Evolutionary conservation across 2,888 invertebrate species (phyloP), one percentile per base, ranked within the genome.

Genomic region (Dicyrtomina minuta): DNA sequence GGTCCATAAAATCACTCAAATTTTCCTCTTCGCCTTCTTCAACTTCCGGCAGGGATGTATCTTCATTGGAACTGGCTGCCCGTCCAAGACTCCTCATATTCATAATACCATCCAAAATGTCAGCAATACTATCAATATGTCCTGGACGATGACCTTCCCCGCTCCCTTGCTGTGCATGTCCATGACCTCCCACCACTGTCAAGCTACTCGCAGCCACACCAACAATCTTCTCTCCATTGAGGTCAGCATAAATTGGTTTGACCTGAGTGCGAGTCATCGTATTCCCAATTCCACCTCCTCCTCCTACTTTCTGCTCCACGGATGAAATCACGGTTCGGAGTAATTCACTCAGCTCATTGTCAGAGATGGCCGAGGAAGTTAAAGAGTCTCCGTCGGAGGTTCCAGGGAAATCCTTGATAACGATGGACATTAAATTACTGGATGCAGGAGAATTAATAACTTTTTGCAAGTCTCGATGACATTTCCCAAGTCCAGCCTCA

Each of bases 401-500:
- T 6, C 43, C 55, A 13, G 59, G 68, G 61, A 17, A 67, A 27
- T 67, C 66, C 33, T 67, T 67, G 15, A 67, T 46, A 39, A 67
- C 59, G 17, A 67, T 44, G 6, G 56, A 58, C 59, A 67, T 58
- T 17, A 67, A 24, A 24, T 67, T 67, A 46, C 49, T 59, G 66
- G 75, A 77, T 12, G 75, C 74, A 12, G 73, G 71, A 15, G 78
- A 79, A 62, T 80, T 79, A 12, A 80, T 71, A n/a, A 80, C 78
- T 20, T 72, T 68, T 66, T 80, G 80, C 39, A 80, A 73, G 68
- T 81, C 79, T 61, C 68, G 72, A 70, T 80, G 80, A 67, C 81
- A 81, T 61, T 78, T 75, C 1, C 76, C 77, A 26, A 70, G 75
- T 67, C 72, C 77, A 5, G 41, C 66, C 44, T 72, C 66, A 67